Percentiles rank a stretch among this genome's conserved stretches.
phyloP scores from a whole-genome alignment of 1,140 invertebrate species.

The Drosophila subobscura region DNA sequence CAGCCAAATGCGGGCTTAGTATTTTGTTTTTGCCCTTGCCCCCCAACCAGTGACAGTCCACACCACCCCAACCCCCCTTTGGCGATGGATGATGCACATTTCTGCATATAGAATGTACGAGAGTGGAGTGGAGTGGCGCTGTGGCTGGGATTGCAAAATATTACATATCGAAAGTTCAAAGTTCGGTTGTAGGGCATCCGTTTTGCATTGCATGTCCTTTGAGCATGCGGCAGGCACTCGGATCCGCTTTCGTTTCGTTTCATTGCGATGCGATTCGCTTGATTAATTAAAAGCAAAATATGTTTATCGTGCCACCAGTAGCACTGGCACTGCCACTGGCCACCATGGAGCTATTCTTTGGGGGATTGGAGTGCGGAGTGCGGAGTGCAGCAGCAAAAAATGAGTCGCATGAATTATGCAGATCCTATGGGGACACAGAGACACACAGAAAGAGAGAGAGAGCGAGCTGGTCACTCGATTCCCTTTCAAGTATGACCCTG shows the following conservation, averaged over 20 bases:
- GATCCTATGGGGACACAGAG: slow-evolving; percentile 7
- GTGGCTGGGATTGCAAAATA: slow-evolving; percentile 44
- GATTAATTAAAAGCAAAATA: slow-evolving; percentile 79
- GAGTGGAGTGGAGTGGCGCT: not conserved
- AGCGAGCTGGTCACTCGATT: slow-evolving; percentile 39
- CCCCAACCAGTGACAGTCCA: no score
- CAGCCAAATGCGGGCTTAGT: slow-evolving; percentile 60
- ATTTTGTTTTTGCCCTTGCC: slow-evolving; percentile 49
- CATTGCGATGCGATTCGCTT: slow-evolving; percentile 21
- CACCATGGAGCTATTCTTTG: slow-evolving; percentile 37
- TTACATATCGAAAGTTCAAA: slow-evolving; percentile 71
- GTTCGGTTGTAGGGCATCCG: slow-evolving; percentile 66
- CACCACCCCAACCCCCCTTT: slow-evolving; percentile 4
- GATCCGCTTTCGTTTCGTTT: slow-evolving; percentile 37
- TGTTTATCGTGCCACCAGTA: slow-evolving; percentile 52
- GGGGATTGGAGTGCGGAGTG: slow-evolving; percentile 39
- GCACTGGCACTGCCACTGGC: slow-evolving; percentile 13
- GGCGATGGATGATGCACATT: slow-evolving; percentile 16
- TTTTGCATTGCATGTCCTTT: slow-evolving; percentile 53
- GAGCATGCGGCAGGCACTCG: slow-evolving; percentile 50
- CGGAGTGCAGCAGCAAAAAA: slow-evolving; percentile 26
- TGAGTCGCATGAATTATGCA: slow-evolving; percentile 63
- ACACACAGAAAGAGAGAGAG: not conserved
- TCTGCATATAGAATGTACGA: slow-evolving; percentile 37
- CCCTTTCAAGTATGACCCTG: slow-evolving; percentile 36